Percentiles rank a stretch among this genome's conserved stretches.
Evolutionary conservation across 2,113 vertebrate genomes (phyloP).

Genomic region (Ondatra zibethicus): DNA sequence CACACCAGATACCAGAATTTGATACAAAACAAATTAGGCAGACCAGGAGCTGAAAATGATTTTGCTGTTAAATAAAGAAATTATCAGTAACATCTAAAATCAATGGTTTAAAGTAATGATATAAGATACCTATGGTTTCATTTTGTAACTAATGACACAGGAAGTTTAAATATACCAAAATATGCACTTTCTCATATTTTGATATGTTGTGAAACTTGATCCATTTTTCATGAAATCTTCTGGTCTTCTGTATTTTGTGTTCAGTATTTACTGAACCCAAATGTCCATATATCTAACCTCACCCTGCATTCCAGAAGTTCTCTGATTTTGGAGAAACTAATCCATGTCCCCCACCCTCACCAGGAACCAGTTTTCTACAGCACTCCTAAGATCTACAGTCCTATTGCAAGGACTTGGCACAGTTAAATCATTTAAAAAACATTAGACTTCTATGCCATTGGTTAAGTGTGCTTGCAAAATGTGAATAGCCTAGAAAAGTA

Average conservation of each 20-base stretch:
- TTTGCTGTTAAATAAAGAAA: neutral
- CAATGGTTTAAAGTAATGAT: neutral
- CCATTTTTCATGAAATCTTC: neutral
- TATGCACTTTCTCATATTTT: neutral
- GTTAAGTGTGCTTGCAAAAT: neutral
- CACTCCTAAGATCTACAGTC: neutral
- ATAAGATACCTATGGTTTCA: neutral
- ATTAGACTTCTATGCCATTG: neutral
- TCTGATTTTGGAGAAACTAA: neutral
- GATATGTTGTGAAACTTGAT: neutral
- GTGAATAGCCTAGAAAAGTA: neutral
- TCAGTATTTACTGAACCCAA: neutral
- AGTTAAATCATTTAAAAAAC: neutral
- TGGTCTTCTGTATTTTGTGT: neutral
- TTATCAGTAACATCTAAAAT: neutral
- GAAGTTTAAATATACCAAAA: neutral
- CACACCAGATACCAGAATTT: neutral
- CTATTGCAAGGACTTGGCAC: neutral
- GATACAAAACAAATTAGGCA: neutral
- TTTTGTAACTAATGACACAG: neutral
- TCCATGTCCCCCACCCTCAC: neutral
- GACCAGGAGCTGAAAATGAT: neutral
- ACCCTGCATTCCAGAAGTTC: fast-evolving
- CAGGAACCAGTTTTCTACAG: neutral
- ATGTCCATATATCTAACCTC: neutral